Percentiles rank a stretch among this genome's conserved stretches.
These are phyloP conservation scores for Porites divaricata DNA, from an alignment of 92 coral and sea anemone genomes.

Conservation along the genomic window DNA sequence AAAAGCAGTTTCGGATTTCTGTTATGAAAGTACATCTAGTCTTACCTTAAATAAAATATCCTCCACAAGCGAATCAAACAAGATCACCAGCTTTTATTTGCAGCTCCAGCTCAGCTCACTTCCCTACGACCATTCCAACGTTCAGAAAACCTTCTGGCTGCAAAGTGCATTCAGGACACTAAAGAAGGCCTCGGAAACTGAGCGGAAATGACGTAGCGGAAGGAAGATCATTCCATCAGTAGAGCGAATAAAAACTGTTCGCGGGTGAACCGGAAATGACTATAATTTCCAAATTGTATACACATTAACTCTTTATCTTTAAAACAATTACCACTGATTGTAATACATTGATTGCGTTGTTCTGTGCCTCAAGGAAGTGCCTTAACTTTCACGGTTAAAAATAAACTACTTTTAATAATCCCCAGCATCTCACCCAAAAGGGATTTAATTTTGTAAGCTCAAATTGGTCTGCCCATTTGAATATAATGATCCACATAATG, in stretches of 20 bases:
- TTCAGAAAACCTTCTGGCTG: not conserved
- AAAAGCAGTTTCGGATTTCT: too few species aligned
- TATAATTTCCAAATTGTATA: not conserved
- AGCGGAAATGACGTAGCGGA: slow-evolving; percentile 39
- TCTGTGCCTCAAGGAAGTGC: too few species aligned
- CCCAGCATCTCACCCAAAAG: too few species aligned
- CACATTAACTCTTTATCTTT: not conserved
- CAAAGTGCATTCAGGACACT: not conserved
- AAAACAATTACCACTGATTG: not conserved
- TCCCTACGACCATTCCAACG: too few species aligned
- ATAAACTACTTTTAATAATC: too few species aligned
- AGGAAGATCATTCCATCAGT: slow-evolving; percentile 47
- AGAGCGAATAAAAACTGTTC: not conserved
- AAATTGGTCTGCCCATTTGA: too few species aligned
- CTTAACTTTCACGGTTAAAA: too few species aligned
- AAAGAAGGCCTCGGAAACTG: not conserved
- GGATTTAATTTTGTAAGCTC: too few species aligned
- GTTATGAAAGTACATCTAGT: too few species aligned
- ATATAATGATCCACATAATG: too few species aligned
- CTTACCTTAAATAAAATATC: not conserved
- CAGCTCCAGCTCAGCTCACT: not conserved
- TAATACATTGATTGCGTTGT: too few species aligned
- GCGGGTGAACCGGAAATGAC: slow-evolving; percentile 3
- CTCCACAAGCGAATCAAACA: not conserved
- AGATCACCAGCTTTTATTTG: not conserved